phyloP scores from a whole-genome alignment of 2,797 vertebrate genomes.

The Phataginus tricuspis region DNA sequence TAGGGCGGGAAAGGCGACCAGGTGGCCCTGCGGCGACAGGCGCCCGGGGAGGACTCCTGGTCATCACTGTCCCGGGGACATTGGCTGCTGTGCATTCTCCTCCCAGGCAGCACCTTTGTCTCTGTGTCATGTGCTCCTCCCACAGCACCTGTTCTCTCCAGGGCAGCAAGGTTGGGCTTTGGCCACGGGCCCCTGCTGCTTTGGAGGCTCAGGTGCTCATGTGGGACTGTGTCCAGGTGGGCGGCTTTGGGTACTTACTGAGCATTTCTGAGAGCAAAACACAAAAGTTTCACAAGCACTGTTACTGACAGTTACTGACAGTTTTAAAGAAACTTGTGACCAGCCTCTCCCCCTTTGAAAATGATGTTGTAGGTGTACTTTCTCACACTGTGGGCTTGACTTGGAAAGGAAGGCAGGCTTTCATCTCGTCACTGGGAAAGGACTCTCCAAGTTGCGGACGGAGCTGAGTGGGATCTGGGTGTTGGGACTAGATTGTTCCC shows the following conservation, averaged over 20 bases:
- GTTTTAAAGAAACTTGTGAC: neutral
- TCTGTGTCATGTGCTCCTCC: neutral
- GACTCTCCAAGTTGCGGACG: neutral
- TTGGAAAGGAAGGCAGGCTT: neutral
- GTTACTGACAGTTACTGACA: neutral
- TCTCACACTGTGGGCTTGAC: neutral
- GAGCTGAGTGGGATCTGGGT: neutral
- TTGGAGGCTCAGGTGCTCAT: neutral
- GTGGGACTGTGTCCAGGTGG: neutral
- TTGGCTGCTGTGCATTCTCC: neutral
- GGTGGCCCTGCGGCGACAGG: neutral
- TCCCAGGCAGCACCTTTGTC: neutral
- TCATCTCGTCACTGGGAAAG: neutral
- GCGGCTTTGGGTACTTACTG: neutral
- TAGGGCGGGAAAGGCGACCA: neutral
- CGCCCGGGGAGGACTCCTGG: neutral
- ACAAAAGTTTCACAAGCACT: neutral
- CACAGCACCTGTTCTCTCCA: neutral
- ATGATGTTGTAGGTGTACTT: neutral
- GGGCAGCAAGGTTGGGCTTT: neutral
- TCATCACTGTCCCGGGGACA: neutral
- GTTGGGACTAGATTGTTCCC: neutral
- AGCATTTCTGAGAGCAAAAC: neutral
- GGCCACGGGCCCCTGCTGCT: neutral
- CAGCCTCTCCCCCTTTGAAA: neutral